These are phyloP conservation scores for Heterocephalus glaber DNA, from an alignment of 2,113 vertebrate genomes.

Conservation along the genomic window DNA sequence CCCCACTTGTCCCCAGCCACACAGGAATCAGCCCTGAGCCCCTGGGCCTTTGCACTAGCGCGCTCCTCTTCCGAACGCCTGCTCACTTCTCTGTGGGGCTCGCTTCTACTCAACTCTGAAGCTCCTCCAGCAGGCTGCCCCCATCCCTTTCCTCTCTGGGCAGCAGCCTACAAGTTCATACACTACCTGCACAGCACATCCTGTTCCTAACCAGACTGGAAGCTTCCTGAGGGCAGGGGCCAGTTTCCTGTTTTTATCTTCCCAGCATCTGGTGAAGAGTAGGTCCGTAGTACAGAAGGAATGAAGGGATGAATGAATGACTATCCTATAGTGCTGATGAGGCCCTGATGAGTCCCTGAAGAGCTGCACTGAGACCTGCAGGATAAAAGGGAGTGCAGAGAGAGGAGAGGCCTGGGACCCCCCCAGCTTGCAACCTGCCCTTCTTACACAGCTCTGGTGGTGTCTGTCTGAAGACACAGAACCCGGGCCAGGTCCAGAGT, in stretches of 20 bases:
- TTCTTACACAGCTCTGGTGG: background rate
- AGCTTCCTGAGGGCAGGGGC: background rate
- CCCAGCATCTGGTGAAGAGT: background rate
- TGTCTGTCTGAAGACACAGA: background rate
- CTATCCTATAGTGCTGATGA: background rate
- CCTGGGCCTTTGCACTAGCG: background rate
- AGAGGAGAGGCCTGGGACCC: background rate
- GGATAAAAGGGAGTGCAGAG: background rate
- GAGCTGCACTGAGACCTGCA: background rate
- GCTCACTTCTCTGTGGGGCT: background rate
- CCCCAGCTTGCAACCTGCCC: background rate
- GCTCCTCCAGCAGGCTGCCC: slow-evolving; percentile 12
- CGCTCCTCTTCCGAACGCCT: background rate
- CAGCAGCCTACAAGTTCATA: background rate
- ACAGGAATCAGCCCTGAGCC: background rate
- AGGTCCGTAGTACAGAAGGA: background rate
- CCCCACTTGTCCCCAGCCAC: background rate
- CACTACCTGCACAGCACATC: background rate
- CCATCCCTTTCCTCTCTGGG: background rate
- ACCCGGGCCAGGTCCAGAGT: background rate
- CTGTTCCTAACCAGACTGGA: background rate
- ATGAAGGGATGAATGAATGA: background rate
- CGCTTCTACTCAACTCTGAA: background rate
- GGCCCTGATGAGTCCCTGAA: background rate
- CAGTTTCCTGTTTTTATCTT: background rate